Evolutionary conservation across 2,113 vertebrate genomes (phyloP).

Genomic region (Megaceryle maxima): DNA sequence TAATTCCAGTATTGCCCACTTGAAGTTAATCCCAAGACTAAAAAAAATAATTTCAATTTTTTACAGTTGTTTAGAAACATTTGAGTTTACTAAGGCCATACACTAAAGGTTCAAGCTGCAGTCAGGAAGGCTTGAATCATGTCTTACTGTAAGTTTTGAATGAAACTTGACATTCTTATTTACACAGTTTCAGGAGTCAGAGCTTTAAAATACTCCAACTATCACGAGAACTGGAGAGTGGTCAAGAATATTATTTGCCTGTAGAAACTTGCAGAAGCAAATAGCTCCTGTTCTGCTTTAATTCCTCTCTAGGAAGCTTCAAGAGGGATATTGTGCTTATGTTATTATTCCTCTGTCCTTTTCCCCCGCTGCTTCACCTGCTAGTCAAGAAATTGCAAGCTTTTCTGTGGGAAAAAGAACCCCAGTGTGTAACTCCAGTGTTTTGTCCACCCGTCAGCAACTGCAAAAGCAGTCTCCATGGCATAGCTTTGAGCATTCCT

Average conservation of each 20-base stretch:
- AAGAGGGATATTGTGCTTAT: not conserved
- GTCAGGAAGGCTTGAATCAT: not conserved
- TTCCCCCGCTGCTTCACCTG: not conserved
- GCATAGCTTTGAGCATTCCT: not conserved
- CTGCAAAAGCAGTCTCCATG: not conserved
- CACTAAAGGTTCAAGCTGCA: not conserved
- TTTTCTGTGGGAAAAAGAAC: not conserved
- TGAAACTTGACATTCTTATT: not conserved
- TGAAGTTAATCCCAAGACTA: not conserved
- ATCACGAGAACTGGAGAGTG: not conserved
- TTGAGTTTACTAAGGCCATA: not conserved
- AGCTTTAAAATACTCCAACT: not conserved
- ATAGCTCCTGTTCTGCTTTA: not conserved
- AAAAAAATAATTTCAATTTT: not conserved
- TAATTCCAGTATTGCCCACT: not conserved
- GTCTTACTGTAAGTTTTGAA: not conserved
- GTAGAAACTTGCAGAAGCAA: not conserved
- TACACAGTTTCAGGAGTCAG: not conserved
- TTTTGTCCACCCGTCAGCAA: not conserved
- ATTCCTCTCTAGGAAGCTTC: not conserved
- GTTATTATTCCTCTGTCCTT: not conserved
- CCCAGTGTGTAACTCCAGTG: not conserved
- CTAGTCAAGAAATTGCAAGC: not conserved
- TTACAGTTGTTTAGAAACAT: not conserved
- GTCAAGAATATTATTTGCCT: conserved; percentile 12